Evolutionary conservation across 2,888 invertebrate genomes (phyloP), one percentile per base, ranked within the genome.

Genomic region (Lasioglossum morio): DNA sequence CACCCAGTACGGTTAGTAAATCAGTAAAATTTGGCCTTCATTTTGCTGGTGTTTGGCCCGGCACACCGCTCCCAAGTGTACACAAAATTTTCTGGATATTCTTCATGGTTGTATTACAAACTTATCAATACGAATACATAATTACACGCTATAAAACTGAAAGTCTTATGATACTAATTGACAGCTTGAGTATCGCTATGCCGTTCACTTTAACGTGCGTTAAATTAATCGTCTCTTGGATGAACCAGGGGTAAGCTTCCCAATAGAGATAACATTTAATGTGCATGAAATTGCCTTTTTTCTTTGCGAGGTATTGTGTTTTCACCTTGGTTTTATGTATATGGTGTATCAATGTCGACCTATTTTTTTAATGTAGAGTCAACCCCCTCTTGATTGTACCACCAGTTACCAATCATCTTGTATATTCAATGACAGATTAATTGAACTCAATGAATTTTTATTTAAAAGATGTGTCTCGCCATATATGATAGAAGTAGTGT

Each of bases 21-120:
- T 43, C 78, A 8, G 77, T 89, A 7, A 85, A 85, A 23, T 81
- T 70, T 34, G 83, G 85, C 7, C 81, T 87, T n/a, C 85, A 77
- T 30, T 19, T 87, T 14, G 27, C 73, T 3, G 89, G 83, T 10
- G 12, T 83, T 12, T 89, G 90, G 88, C 83, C 90, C 12, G 83
- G 80, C 27, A 80, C 72, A 4, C 66, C 81, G 7, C 66, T 34
- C n/a, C 77, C 81, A 8, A 43, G 27, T 46, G 40, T 84, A 7
- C 69, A 81, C 30, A 80, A 75, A 66, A 12, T 84, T 10, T 63
- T n/a, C 34, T 85, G 80, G 78, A 19, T 82, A 46, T 27, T 30
- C 10, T 23, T 34, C 12, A 70, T 86, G 63, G 1, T 1, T 12
- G 0, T 72, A 7, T 43, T 88, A 16, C 88, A 88, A 40, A 57